Conservation (phyloP, 2,113 vertebrate species). For the Danionella cerebrum region DNA sequence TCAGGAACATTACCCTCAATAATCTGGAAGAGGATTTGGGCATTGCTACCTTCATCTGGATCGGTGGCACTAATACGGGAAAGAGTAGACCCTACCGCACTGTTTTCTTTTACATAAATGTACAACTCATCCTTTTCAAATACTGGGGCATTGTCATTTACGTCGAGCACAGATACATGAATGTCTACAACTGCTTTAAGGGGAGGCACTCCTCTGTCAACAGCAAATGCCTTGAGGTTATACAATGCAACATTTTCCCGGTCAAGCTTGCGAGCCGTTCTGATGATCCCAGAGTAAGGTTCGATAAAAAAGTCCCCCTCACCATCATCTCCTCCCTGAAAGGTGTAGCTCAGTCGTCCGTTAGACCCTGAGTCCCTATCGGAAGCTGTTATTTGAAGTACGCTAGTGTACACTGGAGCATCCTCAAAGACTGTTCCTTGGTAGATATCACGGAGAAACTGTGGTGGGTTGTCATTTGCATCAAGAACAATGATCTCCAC, state of each 20-base stretch:
- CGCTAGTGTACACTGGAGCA: conserved; percentile 72
- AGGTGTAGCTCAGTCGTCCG: conserved; percentile 76
- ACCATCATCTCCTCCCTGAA: conserved; percentile 78
- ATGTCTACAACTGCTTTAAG: conserved; percentile 73
- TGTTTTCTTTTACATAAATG: conserved; percentile 78
- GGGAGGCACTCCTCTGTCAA: conserved; percentile 73
- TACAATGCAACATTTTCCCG: conserved; percentile 77
- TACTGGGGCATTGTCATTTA: conserved; percentile 81
- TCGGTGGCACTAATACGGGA: conserved; percentile 71
- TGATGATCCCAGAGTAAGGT: conserved; percentile 80
- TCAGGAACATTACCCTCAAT: conserved; percentile 81
- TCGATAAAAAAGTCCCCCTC: conserved; percentile 83
- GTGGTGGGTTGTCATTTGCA: conserved; percentile 76
- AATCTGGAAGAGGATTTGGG: conserved; percentile 84
- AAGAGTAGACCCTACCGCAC: conserved; percentile 75
- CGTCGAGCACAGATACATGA: conserved; percentile 74
- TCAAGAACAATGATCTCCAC: conserved; percentile 80
- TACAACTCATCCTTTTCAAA: conserved; percentile 80
- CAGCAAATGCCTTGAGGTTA: conserved; percentile 70
- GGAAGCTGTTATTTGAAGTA: conserved; percentile 76
- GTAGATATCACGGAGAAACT: conserved; percentile 73
- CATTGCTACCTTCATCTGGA: conserved; percentile 78
- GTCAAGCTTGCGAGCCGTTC: conserved; percentile 75
- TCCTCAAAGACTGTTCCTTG: conserved; percentile 77
- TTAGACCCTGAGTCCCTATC: conserved; percentile 79